Evolutionary conservation across 2,888 invertebrate species (phyloP).

Genomic region (Gnatocerus cornutus): DNA sequence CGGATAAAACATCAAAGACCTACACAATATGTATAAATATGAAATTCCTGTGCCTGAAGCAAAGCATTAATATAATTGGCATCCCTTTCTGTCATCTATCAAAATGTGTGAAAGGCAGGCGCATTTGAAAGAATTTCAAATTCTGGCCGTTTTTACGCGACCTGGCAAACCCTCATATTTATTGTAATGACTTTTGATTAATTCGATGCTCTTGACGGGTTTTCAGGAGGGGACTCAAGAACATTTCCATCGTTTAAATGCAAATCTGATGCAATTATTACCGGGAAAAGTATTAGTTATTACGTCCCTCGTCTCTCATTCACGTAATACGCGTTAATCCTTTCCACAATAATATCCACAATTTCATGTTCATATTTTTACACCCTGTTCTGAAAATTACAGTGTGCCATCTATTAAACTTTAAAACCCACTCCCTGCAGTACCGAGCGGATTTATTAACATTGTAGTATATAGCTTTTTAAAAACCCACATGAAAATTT

Average conservation of each 20-base stretch:
- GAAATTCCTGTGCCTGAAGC: slow-evolving; percentile 21
- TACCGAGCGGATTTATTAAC: not conserved
- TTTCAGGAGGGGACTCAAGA: too few species aligned
- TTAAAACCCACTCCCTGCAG: slow-evolving; percentile 16
- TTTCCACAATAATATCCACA: slow-evolving; percentile 12
- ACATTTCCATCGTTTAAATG: not conserved
- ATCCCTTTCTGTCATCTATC: slow-evolving; percentile 42
- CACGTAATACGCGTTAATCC: slow-evolving; percentile 6
- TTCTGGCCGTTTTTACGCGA: slow-evolving; percentile 42
- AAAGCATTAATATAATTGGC: slow-evolving; percentile 38
- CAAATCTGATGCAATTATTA: slow-evolving; percentile 23
- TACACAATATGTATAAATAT: slow-evolving; percentile 19
- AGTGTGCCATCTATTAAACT: slow-evolving; percentile 24
- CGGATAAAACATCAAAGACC: slow-evolving; percentile 12
- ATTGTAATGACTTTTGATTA: slow-evolving; percentile 43
- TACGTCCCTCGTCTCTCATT: not conserved
- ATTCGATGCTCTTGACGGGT: slow-evolving; percentile 34
- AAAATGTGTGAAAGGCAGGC: slow-evolving; percentile 42
- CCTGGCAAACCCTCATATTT: slow-evolving; percentile 42
- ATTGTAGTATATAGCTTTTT: not conserved
- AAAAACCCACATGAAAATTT: not conserved
- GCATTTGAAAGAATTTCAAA: slow-evolving; percentile 37
- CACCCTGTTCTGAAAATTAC: slow-evolving; percentile 31
- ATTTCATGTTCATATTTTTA: slow-evolving; percentile 31
- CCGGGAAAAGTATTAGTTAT: slow-evolving; percentile 18